A percentile compares a stretch with the other conserved stretches of the same genome.
Evolutionary conservation across 2,797 vertebrate species (phyloP).

Genomic region (Serranus cabrilla): DNA sequence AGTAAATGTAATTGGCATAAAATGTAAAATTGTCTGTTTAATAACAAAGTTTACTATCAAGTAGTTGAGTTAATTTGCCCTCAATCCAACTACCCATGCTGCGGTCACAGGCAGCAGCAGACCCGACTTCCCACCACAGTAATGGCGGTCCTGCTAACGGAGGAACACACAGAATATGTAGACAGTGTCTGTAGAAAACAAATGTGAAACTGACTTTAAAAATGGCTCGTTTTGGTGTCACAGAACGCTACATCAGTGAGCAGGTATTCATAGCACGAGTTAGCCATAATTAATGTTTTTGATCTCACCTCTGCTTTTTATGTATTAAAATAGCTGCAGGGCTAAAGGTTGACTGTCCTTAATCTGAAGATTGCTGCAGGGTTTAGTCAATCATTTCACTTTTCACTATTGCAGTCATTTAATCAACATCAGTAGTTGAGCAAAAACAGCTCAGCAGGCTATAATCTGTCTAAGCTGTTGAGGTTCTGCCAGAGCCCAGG

Average conservation of each 20-base stretch:
- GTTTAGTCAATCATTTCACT: neutral
- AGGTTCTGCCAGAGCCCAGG: conserved; percentile 8
- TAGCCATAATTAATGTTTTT: conserved; percentile 5
- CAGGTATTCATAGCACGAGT: neutral
- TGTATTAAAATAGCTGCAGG: neutral
- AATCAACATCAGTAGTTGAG: conserved; percentile 52
- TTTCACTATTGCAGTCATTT: conserved; percentile 23
- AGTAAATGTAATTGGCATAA: too few species aligned
- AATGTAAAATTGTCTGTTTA: too few species aligned
- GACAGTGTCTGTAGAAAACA: too few species aligned
- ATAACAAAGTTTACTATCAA: too few species aligned
- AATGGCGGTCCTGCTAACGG: too few species aligned
- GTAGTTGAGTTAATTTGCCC: too few species aligned
- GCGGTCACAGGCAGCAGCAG: too few species aligned
- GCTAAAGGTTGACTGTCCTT: neutral
- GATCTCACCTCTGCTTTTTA: conserved; percentile 5
- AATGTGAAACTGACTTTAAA: neutral
- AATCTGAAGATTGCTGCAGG: neutral
- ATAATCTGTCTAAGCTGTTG: conserved; percentile 30
- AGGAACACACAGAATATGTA: too few species aligned
- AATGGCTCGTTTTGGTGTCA: neutral
- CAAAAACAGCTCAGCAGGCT: conserved; percentile 34
- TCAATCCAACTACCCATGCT: too few species aligned
- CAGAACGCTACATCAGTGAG: neutral
- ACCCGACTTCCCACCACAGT: too few species aligned